A percentile compares a stretch with the other conserved stretches of the same genome.
Evolutionary conservation across 2,113 vertebrate genomes (phyloP).

Genomic region (Dipodomys spectabilis): DNA sequence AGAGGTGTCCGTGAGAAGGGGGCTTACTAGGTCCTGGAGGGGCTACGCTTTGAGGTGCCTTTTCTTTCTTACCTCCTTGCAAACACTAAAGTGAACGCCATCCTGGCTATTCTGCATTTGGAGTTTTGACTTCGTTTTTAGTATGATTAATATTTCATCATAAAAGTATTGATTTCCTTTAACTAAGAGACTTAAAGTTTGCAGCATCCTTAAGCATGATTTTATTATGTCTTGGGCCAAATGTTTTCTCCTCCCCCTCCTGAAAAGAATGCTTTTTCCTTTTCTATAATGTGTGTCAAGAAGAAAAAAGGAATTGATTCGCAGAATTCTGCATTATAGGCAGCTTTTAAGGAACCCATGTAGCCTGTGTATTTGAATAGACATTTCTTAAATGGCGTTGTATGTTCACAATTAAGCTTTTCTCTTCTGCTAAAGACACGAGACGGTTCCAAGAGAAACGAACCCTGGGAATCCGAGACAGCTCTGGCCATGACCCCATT

Average conservation of each 20-base stretch:
- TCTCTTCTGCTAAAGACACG: neutral
- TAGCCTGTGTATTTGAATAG: neutral
- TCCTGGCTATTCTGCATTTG: constrained; percentile 52
- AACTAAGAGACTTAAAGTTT: constrained; percentile 82
- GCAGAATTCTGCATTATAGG: constrained; percentile 55
- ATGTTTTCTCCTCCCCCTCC: constrained; percentile 50
- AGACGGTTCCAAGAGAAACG: neutral
- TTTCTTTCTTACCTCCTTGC: neutral
- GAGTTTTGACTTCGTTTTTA: constrained; percentile 75
- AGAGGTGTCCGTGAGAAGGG: neutral
- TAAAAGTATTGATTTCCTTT: constrained; percentile 84
- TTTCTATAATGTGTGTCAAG: constrained; percentile 71
- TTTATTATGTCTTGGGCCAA: constrained; percentile 82
- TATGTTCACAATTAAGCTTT: neutral
- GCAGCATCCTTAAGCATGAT: constrained; percentile 79
- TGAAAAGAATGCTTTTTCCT: constrained; percentile 59
- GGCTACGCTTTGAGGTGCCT: neutral
- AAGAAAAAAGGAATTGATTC: constrained; percentile 75
- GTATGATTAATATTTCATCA: constrained; percentile 83
- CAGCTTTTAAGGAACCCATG: constrained; percentile 53
- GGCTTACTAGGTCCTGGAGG: neutral
- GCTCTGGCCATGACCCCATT: neutral
- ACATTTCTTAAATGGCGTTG: neutral
- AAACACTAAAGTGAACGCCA: constrained; percentile 11
- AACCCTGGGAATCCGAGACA: neutral